A percentile compares a stretch with the other conserved stretches of the same genome.
Conservation (phyloP, 2,888 invertebrate genomes). For the Elegia similella region DNA sequence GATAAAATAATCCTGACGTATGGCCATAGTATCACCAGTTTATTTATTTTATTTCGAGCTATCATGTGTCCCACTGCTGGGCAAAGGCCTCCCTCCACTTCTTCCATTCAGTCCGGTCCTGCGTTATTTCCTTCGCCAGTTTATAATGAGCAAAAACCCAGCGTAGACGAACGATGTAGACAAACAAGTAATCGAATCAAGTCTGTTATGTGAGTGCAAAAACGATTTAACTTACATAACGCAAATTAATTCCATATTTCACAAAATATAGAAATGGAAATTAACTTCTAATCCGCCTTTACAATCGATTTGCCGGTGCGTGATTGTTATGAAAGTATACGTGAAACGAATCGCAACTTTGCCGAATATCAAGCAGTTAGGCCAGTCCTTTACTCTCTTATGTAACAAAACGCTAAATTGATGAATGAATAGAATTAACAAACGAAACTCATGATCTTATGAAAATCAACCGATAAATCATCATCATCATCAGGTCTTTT, state of each 20-base stretch:
- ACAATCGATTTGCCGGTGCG: constrained; percentile 4
- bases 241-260: background rate
- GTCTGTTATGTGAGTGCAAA: background rate
- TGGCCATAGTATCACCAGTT: no score
- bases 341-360: background rate
- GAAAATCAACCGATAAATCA: no score
- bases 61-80: no score
- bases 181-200: background rate
- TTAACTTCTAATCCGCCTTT: constrained; percentile 1
- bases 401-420: background rate
- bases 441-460: no score
- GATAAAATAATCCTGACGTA: no score
- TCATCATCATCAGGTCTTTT: no score
- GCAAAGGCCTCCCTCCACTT: no score
- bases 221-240: background rate
- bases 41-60: no score
- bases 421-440: background rate
- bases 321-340: constrained; percentile 1
- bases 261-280: background rate
- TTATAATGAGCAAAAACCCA: background rate
- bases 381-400: background rate
- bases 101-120: no score
- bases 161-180: background rate
- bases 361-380: background rate
- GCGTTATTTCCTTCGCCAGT: no score